Base-by-base conservation (phyloP, 1,140 invertebrate species). In the Polypedilum vanderplanki region DNA sequence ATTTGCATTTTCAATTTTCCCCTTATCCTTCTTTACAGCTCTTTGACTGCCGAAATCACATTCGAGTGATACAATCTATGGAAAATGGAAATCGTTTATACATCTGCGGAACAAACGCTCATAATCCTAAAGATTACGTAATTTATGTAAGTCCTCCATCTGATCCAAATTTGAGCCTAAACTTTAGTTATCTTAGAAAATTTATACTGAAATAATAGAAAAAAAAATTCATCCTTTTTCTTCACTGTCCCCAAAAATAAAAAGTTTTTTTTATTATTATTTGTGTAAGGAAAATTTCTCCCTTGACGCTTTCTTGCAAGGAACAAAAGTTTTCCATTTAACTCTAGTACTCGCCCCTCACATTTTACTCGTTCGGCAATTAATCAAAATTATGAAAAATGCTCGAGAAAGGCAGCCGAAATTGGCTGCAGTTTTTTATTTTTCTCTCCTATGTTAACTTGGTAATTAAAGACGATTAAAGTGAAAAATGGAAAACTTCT, bases 91-190 rank as follows among this genome's bases (percentile, higher is more conserved):
- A 88, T 77, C 84, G 90, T 15, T 84, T 95, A 20, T 93, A 94
- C 82, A 87, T 94, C 70, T 95, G 93, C 82, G 92, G 92, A 24
- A 94, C 92, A 74, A 93, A 94, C 82, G 93, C 93, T 74, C 91
- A 94, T 83, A 91, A 90, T 80, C 93, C 93, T 9, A 92, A 92
- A 82, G 92, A 94, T 80, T 91, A 89, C 87, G 90, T 93, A 40
- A 87, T 94, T 78, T 90, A 93, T 84, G 91, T 92, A 83, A 91
- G 90, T 89, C 80, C 20, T 64, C 65, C 64, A 18, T 40, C 67
- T 22, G 40, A 4, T 20, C 18, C 64, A 74, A 64, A 40, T 65
- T 76, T 17, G 8, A 10, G 17, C 15, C 12, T 22, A 74, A 73
- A n/a, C 65, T 22, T 78, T 78, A 77, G 12, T 57, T n/a, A n/a